Evolutionary conservation across 2,888 invertebrate genomes (phyloP), one percentile per base, ranked within the genome.

Genomic region (Hyles lineata): DNA sequence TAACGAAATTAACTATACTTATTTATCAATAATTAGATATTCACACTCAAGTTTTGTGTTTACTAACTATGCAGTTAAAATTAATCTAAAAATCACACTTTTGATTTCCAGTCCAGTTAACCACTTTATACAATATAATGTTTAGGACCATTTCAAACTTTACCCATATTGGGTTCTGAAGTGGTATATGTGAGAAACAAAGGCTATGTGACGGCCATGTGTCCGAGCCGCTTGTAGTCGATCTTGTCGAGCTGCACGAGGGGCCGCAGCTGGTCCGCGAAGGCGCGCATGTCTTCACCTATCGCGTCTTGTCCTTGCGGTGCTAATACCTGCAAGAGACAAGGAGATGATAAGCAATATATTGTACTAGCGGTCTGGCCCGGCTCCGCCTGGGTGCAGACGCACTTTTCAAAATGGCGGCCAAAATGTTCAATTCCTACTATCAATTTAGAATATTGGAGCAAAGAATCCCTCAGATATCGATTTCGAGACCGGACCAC

Each of bases 201-300:
- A 75, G 86, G 85, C 85, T 93, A 93, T 74, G 92, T 87, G 73
- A 85, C 90, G 0, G 91, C 81, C 92, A 94, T 92, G 77, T 93
- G 94, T 0, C 94, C 94, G 8, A 97, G 92, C 75, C 97, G 94
- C 86, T 98, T 97, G 88, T 98, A 98, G 93, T 99, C 99, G 71
- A 98, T 97, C 92, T 99, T 99, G 86, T 99, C 99, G 9, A 99
- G 95, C 80, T 97, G 97, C 5, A 99, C 98, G 11, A 99, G 95
- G 0, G 99, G 99, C 83, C 98, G 96, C 3, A 99, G 94, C 86
- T 99, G 99, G 87, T 99, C 99, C 0, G 99, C 98, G 92, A 99
- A 99, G 43, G 97, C 96, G 76, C 98, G 96, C 97, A 99, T 99
- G 86, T 99, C 99, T 84, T 99, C 99, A 4, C 98, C 99, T 74